Evolutionary conservation across 1,140 invertebrate genomes (phyloP), one percentile per base, ranked within the genome.

Genomic region (Theocolax elegans): DNA sequence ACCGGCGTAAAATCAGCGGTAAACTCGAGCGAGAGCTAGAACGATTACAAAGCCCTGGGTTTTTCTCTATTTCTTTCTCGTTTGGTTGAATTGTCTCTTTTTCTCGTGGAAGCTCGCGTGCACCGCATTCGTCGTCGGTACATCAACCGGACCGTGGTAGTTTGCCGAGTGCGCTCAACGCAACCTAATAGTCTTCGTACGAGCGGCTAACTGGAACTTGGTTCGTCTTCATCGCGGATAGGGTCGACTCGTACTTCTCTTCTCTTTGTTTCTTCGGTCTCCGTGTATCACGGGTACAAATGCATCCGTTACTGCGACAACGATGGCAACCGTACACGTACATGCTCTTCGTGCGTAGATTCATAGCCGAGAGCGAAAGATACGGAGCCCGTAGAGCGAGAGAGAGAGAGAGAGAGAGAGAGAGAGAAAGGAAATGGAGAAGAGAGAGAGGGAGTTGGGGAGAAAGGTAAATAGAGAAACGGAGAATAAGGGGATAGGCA

Each of bases 401-500:
- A 8, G 9, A 21, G 54, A 17, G 35, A 42, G 40, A 27, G 42
- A 44, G 19, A 21, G 64, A 19, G 13, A 40, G 67, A n/a, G 58
- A 17, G 56, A 46, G 40, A 46, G 40, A 46, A 35, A n/a, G 42
- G 56, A 72, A 72, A 68, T 70, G 71, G 65, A 71, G 64, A 73
- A 73, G 74, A 70, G 66, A 74, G 77, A 73, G 68, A 72, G 75
- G 44, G 46, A 31, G 27, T 23, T 17, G 17, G 25, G n/a, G 38
- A 6, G 54, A 38, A 59, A 67, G 54, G 40, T 66, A 66, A 66
- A 66, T 56, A 64, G 56, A 29, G 72, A 69, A 66, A 48, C 9
- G 46, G 71, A 49, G 51, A 63, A 67, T 67, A 59, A 66, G 49
- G 64, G 70, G 71, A n/a, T n/a, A n/a, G n/a, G 27, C 56, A 54